Conservation (phyloP, 2,888 invertebrate species). For the Anticlea derivata region DNA sequence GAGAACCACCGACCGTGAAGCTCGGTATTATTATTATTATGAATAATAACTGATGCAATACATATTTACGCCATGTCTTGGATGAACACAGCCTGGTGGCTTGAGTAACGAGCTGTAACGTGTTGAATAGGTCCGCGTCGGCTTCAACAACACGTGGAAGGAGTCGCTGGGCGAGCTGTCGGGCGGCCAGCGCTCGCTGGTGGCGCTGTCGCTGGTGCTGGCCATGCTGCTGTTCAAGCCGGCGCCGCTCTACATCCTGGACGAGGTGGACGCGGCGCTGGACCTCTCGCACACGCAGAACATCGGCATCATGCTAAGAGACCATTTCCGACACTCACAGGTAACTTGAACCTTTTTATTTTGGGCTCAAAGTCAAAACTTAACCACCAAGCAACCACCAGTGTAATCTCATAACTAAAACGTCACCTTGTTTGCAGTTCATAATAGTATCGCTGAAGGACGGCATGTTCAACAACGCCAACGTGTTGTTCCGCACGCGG, state of each 20-base stretch:
- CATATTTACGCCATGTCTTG: no score
- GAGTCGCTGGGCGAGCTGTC: constrained; percentile 97
- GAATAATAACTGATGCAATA: no score
- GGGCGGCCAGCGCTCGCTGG: constrained; percentile 97
- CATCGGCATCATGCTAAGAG: constrained; percentile 96
- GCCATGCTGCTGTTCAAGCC: constrained; percentile 98
- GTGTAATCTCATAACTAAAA: not conserved
- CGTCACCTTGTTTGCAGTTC: constrained; percentile 86
- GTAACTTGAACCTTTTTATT: constrained; percentile 68
- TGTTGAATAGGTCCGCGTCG: constrained; percentile 88
- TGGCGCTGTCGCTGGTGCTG: constrained; percentile 97
- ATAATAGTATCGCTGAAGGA: constrained; percentile 99
- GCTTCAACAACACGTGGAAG: constrained; percentile 97
- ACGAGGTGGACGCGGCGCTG: constrained; percentile 99
- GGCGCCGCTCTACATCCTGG: constrained; percentile 98
- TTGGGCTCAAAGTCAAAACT: no score
- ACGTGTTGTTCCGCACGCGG: constrained; percentile 96
- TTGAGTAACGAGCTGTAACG: no score
- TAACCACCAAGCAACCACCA: no score
- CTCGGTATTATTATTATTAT: no score
- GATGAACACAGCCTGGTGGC: no score
- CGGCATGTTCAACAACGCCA: constrained; percentile 99
- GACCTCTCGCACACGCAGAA: constrained; percentile 99
- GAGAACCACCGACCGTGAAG: no score
- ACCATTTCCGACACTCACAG: constrained; percentile 84